These are phyloP conservation scores for Hydrozoanthus gracilis DNA, from an alignment of 92 coral and sea anemone genomes.

Conservation along the genomic window DNA sequence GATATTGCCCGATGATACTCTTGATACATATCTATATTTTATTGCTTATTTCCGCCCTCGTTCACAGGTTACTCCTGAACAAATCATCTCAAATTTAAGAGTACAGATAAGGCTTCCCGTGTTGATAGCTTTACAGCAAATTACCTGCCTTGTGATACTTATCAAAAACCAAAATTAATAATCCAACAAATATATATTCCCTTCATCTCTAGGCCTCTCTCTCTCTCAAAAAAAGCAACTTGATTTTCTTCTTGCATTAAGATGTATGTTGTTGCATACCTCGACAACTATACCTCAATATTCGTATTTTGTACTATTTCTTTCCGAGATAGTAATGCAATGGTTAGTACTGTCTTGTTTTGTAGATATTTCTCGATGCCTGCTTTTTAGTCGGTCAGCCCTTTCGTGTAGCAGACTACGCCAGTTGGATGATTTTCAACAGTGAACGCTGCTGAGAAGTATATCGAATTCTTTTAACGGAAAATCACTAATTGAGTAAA, in stretches of 20 bases:
- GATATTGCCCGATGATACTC: slow-evolving; percentile 32
- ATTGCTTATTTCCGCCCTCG: slow-evolving; percentile 45
- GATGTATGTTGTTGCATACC: too few species aligned
- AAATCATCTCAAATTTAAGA: slow-evolving; percentile 13
- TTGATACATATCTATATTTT: slow-evolving; percentile 43
- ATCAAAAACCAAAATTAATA: background rate
- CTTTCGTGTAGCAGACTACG: too few species aligned
- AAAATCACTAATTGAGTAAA: background rate
- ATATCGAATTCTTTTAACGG: background rate
- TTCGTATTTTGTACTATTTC: too few species aligned
- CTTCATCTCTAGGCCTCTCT: background rate
- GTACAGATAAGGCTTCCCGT: slow-evolving; percentile 25
- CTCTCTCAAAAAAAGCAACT: background rate
- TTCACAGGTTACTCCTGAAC: background rate
- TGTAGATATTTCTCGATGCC: too few species aligned
- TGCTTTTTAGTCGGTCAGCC: too few species aligned
- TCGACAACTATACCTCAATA: too few species aligned
- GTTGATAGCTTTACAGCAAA: slow-evolving; percentile 33
- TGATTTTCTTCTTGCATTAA: too few species aligned
- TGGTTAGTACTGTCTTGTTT: too few species aligned
- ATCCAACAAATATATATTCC: background rate
- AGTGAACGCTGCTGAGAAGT: too few species aligned
- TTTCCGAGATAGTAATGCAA: too few species aligned
- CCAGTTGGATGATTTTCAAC: too few species aligned
- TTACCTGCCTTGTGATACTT: background rate